Percentiles rank a stretch among this genome's conserved stretches.
phyloP scores from a whole-genome alignment of 2,113 vertebrate species.

The Rousettus leschenaultii region DNA sequence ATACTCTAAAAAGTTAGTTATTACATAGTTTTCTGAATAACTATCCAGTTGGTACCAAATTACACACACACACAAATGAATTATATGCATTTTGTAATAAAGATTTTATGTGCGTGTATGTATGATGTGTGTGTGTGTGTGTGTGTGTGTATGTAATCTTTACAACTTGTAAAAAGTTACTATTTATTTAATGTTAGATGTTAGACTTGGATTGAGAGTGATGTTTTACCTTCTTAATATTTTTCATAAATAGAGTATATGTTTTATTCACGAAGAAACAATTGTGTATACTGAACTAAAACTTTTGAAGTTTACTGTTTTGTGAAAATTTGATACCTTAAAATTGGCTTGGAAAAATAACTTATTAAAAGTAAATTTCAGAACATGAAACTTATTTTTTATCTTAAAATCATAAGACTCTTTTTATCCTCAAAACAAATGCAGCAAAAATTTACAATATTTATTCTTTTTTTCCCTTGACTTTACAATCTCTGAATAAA shows the following conservation, averaged over 20 bases:
- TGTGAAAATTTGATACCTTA: background rate
- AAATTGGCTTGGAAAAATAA: background rate
- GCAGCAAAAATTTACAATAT: background rate
- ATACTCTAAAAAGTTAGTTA: background rate
- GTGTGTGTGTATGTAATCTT: background rate
- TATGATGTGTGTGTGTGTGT: background rate
- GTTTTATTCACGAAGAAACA: background rate
- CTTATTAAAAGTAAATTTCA: background rate
- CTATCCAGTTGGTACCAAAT: background rate
- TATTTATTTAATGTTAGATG: background rate
- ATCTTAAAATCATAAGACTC: background rate
- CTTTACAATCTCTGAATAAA: background rate
- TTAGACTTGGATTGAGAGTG: background rate
- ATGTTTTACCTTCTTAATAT: background rate
- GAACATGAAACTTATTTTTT: background rate
- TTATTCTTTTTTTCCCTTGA: background rate
- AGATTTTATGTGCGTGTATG: background rate
- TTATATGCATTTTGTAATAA: background rate
- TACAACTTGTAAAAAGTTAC: background rate
- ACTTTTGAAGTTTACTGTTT: background rate
- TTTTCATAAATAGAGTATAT: background rate
- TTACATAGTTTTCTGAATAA: background rate
- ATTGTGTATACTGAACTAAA: background rate
- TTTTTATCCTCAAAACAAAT: background rate
- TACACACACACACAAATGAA: background rate